Evolutionary conservation across 53 echinoderm and acorn worm genomes (phyloP).

Genomic region (Apostichopus leukothele): DNA sequence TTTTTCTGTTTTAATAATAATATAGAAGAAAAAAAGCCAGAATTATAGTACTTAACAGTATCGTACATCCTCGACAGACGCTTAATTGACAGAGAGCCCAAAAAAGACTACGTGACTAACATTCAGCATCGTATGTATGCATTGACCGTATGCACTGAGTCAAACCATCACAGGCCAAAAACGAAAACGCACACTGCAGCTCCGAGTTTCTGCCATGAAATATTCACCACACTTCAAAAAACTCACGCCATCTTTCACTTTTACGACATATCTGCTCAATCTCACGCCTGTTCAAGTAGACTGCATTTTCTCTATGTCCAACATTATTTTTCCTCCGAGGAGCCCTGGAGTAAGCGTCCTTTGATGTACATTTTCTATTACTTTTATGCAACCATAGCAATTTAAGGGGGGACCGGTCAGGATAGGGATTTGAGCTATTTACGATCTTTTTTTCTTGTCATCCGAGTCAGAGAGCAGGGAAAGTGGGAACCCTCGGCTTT

Average conservation of each 20-base stretch:
- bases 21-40: too few relatives aligned
- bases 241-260: slow-evolving; percentile 42
- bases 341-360: slow-evolving; percentile 35
- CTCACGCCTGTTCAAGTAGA: slow-evolving; percentile 21
- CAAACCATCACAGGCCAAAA: not conserved
- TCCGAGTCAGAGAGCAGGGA: slow-evolving; percentile 4
- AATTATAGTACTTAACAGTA: too few relatives aligned
- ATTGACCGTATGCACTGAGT: slow-evolving; percentile 8
- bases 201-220: slow-evolving; percentile 6
- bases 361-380: slow-evolving; percentile 48
- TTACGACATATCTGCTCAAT: slow-evolving; percentile 48
- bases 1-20: too few relatives aligned
- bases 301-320: slow-evolving; percentile 17
- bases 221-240: slow-evolving; percentile 32
- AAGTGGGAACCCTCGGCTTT: slow-evolving; percentile 5
- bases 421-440: slow-evolving; percentile 39
- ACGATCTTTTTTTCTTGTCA: slow-evolving; percentile 32
- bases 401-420: slow-evolving; percentile 38
- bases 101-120: too few relatives aligned
- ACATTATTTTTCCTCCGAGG: slow-evolving; percentile 36
- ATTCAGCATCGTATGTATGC: not conserved
- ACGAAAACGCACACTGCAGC: not conserved
- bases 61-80: too few relatives aligned
- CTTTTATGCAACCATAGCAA: slow-evolving; percentile 46
- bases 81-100: too few relatives aligned